Percentiles rank a stretch among this genome's conserved stretches.
Evolutionary conservation across 2,113 vertebrate species (phyloP).

Genomic region (Engraulis encrasicolus): DNA sequence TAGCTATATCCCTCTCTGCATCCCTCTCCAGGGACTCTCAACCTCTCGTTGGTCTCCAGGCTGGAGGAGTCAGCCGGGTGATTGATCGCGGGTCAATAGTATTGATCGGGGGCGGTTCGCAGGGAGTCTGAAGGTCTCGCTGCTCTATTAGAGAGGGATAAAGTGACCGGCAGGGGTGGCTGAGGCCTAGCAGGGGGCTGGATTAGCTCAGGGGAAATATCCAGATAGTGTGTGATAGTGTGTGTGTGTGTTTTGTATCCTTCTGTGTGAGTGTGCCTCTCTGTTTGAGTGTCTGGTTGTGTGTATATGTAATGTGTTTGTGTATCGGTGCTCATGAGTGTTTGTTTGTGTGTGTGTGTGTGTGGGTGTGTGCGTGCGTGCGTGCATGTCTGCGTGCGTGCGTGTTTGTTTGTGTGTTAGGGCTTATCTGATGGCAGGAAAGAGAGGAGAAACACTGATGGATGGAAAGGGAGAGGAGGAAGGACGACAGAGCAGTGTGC

Average conservation of each 20-base stretch:
- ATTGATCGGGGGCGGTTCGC: conserved; percentile 61
- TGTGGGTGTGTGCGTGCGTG: background rate
- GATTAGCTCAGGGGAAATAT: conserved; percentile 28
- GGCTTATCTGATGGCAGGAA: background rate
- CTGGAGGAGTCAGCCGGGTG: conserved; percentile 45
- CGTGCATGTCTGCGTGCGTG: too few species aligned
- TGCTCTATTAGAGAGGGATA: conserved; percentile 48
- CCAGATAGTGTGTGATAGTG: conserved; percentile 10
- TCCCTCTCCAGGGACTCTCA: background rate
- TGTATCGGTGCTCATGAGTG: too few species aligned
- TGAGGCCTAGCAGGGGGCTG: conserved; percentile 27
- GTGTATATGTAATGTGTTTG: too few species aligned
- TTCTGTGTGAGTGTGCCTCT: too few species aligned
- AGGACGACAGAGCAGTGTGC: background rate
- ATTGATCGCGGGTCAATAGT: conserved; percentile 69
- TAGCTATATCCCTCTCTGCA: background rate
- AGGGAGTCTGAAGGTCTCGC: conserved; percentile 49
- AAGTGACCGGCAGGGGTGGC: conserved; percentile 24
- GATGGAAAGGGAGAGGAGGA: conserved; percentile 9
- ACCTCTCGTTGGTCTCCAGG: conserved; percentile 46
- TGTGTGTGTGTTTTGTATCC: background rate
- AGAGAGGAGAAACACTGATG: conserved; percentile 15
- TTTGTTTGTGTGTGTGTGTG: too few species aligned
- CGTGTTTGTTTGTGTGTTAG: background rate
- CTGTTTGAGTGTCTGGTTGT: too few species aligned